A percentile compares a stretch with the other conserved stretches of the same genome.
phyloP scores from a whole-genome alignment of 2,797 vertebrate species.

The Sebastes paucispinis region DNA sequence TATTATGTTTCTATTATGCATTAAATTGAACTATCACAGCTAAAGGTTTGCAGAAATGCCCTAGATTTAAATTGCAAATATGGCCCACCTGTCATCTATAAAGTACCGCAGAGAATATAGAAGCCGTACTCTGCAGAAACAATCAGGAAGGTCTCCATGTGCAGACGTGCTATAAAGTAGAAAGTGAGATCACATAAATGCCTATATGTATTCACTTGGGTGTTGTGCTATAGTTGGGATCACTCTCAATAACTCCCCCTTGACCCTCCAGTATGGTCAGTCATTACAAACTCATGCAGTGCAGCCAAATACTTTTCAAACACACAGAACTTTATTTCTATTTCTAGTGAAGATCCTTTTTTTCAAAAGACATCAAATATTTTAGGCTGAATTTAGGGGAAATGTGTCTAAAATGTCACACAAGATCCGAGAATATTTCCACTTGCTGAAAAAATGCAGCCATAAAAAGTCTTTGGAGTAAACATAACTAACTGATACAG shows the following conservation, averaged over 20 bases:
- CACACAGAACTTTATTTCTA: neutral
- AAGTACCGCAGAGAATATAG: neutral
- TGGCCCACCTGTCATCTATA: neutral
- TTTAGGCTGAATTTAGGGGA: neutral
- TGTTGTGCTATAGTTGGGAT: neutral
- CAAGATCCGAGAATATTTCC: neutral
- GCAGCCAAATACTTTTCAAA: neutral
- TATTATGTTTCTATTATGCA: slow-evolving; percentile 1
- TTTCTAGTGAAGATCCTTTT: neutral
- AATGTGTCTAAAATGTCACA: neutral
- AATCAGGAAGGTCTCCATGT: neutral
- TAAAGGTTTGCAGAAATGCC: neutral
- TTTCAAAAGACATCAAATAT: neutral
- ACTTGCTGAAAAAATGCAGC: neutral
- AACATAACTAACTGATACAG: too few species aligned
- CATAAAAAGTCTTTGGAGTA: neutral
- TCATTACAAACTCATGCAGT: neutral
- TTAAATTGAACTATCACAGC: neutral
- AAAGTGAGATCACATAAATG: neutral
- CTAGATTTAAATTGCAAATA: slow-evolving; percentile 15
- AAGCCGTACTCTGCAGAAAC: neutral
- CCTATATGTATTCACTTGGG: neutral
- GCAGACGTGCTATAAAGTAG: neutral
- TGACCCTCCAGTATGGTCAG: neutral
- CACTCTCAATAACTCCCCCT: neutral